A percentile compares a stretch with the other conserved stretches of the same genome.
Evolutionary conservation across 2,113 vertebrate genomes (phyloP).

Genomic region (Monarcha castaneiventris): DNA sequence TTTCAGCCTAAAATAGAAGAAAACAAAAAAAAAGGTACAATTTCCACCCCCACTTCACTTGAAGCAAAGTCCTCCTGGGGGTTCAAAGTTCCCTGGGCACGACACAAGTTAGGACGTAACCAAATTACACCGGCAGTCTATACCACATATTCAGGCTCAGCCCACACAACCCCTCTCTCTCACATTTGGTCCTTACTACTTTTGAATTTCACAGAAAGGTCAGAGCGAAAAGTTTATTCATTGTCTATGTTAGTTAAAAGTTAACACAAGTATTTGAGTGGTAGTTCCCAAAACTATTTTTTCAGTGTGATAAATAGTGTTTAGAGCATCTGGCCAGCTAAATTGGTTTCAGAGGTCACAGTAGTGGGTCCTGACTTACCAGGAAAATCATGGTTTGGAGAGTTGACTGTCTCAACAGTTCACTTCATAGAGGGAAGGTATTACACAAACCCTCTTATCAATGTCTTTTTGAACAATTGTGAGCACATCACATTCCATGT

Average conservation of each 20-base stretch:
- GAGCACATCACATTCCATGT: neutral
- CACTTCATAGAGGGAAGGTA: neutral
- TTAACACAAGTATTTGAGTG: neutral
- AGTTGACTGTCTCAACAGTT: neutral
- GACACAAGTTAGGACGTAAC: neutral
- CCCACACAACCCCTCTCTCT: neutral
- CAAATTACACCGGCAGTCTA: neutral
- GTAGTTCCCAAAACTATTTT: neutral
- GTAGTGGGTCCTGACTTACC: neutral
- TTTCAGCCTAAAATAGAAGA: slow-evolving; percentile 40
- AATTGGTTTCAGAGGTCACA: neutral
- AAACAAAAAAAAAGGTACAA: neutral
- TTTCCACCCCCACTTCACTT: neutral
- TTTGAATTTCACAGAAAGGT: neutral
- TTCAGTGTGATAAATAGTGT: neutral
- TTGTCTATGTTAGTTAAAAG: neutral
- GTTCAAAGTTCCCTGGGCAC: neutral
- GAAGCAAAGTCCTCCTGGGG: neutral
- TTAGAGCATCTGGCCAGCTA: neutral
- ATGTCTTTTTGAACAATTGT: neutral
- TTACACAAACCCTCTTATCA: neutral
- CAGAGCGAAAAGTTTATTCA: neutral
- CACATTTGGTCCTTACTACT: neutral
- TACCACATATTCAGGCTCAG: neutral
- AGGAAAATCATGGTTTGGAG: neutral